Evolutionary conservation across 2,797 vertebrate genomes (phyloP).

Genomic region (Lerista edwardsae): DNA sequence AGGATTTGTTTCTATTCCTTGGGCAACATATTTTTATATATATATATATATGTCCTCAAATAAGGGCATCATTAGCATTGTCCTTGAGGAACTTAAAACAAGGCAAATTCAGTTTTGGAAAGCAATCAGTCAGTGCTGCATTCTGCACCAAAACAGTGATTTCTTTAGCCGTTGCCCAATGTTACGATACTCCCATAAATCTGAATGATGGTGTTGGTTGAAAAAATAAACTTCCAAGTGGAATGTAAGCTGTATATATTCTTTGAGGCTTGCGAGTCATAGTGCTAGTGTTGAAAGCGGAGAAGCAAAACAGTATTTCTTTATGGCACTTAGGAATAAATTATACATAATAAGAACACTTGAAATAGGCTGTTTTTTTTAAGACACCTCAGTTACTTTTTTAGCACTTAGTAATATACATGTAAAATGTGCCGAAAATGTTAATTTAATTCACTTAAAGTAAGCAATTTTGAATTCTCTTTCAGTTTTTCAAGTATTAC

Average conservation of each 20-base stretch:
- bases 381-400: slow-evolving; percentile 52
- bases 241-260: slow-evolving; percentile 50
- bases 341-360: slow-evolving; percentile 50
- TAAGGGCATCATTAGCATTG: neutral
- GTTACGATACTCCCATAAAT: slow-evolving; percentile 25
- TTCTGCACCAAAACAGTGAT: slow-evolving; percentile 24
- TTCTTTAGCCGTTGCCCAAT: slow-evolving; percentile 15
- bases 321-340: slow-evolving; percentile 28
- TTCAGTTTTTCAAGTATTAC: slow-evolving; percentile 50
- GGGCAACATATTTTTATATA: too few species aligned
- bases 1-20: slow-evolving; percentile 11
- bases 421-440: slow-evolving; percentile 40
- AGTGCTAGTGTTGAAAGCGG: slow-evolving; percentile 55
- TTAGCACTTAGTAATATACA: slow-evolving; percentile 53
- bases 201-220: slow-evolving; percentile 49
- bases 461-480: slow-evolving; percentile 52
- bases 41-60: neutral
- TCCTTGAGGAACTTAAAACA: slow-evolving; percentile 8
- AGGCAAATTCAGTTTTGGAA: slow-evolving; percentile 18
- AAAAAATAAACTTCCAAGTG: slow-evolving; percentile 69
- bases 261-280: slow-evolving; percentile 46
- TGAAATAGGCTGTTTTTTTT: slow-evolving; percentile 29
- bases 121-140: slow-evolving; percentile 15
- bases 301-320: slow-evolving; percentile 53
- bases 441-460: slow-evolving; percentile 56